Conservation (phyloP, 2,888 invertebrate genomes). For the Tupiocoris notatus region DNA sequence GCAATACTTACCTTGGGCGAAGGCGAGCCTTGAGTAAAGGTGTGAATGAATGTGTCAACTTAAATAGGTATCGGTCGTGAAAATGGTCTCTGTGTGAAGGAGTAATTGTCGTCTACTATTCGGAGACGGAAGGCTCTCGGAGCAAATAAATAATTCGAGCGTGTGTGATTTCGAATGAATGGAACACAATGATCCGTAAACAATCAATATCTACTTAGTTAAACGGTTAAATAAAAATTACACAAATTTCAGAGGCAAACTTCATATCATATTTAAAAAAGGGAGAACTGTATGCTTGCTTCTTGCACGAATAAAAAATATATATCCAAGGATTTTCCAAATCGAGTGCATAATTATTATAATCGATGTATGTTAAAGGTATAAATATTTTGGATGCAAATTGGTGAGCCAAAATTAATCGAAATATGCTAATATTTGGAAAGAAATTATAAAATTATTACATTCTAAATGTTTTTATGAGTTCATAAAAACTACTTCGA, state of each 20-base stretch:
- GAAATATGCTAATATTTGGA: constrained; percentile 25
- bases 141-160: too few species aligned
- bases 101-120: too few species aligned
- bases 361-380: not conserved
- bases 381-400: constrained; percentile 7
- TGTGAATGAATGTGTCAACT: too few species aligned
- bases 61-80: too few species aligned
- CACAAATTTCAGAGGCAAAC: constrained; percentile 31
- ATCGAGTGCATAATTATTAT: constrained; percentile 17
- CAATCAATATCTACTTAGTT: constrained; percentile 25
- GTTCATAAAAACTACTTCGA: constrained; percentile 44
- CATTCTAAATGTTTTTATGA: constrained; percentile 30
- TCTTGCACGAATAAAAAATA: constrained; percentile 36
- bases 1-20: too few species aligned
- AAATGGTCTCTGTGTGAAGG: too few species aligned
- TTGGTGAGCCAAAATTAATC: constrained; percentile 35
- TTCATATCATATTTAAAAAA: constrained; percentile 28
- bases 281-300: constrained; percentile 7
- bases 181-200: too few species aligned
- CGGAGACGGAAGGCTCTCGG: too few species aligned
- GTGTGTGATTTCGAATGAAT: too few species aligned
- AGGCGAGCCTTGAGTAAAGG: too few species aligned
- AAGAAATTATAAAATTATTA: constrained; percentile 32
- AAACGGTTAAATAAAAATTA: constrained; percentile 19
- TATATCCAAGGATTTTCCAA: constrained; percentile 17